Base-by-base conservation (phyloP, 2,113 vertebrate genomes). In the Thunnus maccoyii region DNA sequence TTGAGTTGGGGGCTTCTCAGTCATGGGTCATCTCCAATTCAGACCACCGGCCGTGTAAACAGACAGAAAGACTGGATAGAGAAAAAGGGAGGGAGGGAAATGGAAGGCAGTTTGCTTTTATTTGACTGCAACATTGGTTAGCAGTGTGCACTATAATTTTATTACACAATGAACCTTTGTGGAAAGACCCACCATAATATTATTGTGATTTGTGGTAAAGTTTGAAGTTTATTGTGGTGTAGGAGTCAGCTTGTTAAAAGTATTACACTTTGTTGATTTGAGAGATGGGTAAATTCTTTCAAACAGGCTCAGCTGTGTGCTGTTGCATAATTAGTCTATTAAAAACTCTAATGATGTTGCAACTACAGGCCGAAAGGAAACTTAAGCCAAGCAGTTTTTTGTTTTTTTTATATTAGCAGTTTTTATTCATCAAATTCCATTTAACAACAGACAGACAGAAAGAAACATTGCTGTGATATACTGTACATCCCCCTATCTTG, bases 401-500 rank as follows among this genome's bases (percentile, higher is more conserved):
- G 20, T 20, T 20, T 22, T 22, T 22, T 55, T 82, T 4, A 36
- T 20, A 48, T 20, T 25, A 2, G 5, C 6, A 48, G 4, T 50
- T 47, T 90, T 88, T 84, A 83, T 78, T 89, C 32, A 46, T 66
- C 60, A 58, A 65, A 60, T 79, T 76, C 71, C 61, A 77, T 18
- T 62, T 0, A 46, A 51, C 3, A 27, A 72, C 51, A 67, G 8
- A 80, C 67, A 79, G 10, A 66, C 32, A 68, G 32, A 72, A 27
- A 75, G 51, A 71, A 67, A 76, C 54, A 62, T 36, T 3, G 55
- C 57, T 57, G 55, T 46, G 5, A 55, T 47, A 66, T 51, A 67
- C 74, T 79, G 16, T 66, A 54, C 57, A 54, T 62, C 41, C 3
- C 66, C 61, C 22, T 52, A 22, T 17, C 11, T 7, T 36, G 30